phyloP scores from a whole-genome alignment of 2,113 vertebrate species.

The Lontra canadensis region DNA sequence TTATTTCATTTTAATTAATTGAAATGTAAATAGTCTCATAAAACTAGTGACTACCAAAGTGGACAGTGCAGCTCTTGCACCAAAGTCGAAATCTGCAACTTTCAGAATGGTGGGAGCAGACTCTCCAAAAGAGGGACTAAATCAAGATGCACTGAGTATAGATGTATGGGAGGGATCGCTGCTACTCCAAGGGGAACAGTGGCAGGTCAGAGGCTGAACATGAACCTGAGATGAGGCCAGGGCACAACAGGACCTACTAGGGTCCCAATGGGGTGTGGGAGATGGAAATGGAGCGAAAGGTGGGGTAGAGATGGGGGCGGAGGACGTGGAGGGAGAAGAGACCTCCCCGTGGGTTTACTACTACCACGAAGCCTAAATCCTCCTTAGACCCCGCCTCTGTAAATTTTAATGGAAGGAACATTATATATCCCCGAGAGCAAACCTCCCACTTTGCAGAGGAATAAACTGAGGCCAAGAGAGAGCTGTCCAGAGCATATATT shows the following conservation, averaged over 20 bases:
- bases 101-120: not conserved
- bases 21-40: not conserved
- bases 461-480: not conserved
- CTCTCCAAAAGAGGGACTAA: not conserved
- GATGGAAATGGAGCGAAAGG: not conserved
- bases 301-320: too few relatives aligned
- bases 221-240: not conserved
- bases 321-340: not conserved
- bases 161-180: accelerated
- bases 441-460: not conserved
- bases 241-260: not conserved
- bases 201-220: not conserved
- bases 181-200: accelerated
- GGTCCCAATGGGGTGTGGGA: not conserved
- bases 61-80: not conserved
- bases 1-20: constrained; percentile 40
- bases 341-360: not conserved
- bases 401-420: not conserved
- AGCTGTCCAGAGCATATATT: not conserved
- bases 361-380: not conserved
- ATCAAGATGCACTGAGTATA: not conserved
- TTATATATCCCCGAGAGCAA: not conserved
- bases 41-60: not conserved
- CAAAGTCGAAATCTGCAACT: not conserved
- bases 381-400: not conserved